Evolutionary conservation across 53 echinoderm and acorn worm genomes (phyloP).

Genomic region (Echinarachnius parma): DNA sequence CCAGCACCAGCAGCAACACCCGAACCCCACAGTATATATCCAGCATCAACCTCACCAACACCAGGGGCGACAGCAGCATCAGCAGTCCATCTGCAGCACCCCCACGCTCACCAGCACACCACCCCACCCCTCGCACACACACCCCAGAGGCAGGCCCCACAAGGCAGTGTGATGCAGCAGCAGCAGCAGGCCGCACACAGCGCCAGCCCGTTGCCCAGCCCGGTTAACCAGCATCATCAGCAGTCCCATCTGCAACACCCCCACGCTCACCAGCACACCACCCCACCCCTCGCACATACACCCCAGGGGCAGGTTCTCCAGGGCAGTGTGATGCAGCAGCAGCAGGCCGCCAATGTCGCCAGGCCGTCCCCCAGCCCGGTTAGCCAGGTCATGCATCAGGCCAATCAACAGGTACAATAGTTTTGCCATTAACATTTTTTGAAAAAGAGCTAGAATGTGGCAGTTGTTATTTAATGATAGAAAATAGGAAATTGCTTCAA

Average conservation of each 20-base stretch:
- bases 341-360: constrained; percentile 51
- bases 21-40: too few species aligned
- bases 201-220: constrained; percentile 58
- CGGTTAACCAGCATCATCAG: constrained; percentile 49
- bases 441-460: too few species aligned
- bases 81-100: constrained; percentile 51
- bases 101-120: constrained; percentile 55
- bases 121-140: constrained; percentile 58
- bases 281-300: constrained; percentile 53
- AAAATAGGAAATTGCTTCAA: too few species aligned
- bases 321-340: constrained; percentile 57
- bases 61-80: constrained; percentile 37
- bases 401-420: constrained; percentile 38
- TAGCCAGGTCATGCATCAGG: constrained; percentile 40
- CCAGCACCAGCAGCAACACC: constrained; percentile 59
- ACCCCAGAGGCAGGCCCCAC: constrained; percentile 37
- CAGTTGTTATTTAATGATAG: too few species aligned
- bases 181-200: constrained; percentile 55
- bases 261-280: constrained; percentile 59
- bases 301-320: constrained; percentile 31
- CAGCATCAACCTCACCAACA: constrained; percentile 47
- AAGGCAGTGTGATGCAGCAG: constrained; percentile 45
- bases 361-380: constrained; percentile 64
- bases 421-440: too few species aligned
- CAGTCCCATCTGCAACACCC: constrained; percentile 42